phyloP scores from a whole-genome alignment of 1,140 invertebrate species.

The Camponotus vicinus region DNA sequence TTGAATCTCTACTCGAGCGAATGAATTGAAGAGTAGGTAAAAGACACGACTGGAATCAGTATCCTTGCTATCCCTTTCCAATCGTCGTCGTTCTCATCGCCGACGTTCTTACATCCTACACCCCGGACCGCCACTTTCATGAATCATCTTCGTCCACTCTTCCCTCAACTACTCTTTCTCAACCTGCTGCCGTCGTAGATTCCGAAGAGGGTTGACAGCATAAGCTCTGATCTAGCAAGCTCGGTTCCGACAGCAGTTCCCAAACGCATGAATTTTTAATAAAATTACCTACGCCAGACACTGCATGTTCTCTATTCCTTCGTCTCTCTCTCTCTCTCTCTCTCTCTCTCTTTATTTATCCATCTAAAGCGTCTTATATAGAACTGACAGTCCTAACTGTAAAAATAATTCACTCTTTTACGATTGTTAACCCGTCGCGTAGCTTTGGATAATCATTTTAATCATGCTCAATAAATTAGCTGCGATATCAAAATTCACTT shows the following conservation, averaged over 20 bases:
- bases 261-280: conserved; percentile 78
- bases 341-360: not conserved
- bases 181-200: conserved; percentile 56
- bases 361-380: not conserved
- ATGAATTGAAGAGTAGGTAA: not conserved
- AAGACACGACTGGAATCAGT: not conserved
- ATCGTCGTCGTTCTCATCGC: conserved; percentile 30
- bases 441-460: not conserved
- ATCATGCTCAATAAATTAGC: conserved; percentile 23
- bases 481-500: not conserved
- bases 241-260: conserved; percentile 72
- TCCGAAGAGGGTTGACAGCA: conserved; percentile 75
- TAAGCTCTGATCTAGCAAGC: conserved; percentile 66
- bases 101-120: conserved; percentile 49
- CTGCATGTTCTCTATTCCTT: conserved; percentile 26
- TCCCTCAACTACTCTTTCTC: not conserved
- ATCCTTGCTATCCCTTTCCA: not conserved
- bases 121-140: conserved; percentile 23
- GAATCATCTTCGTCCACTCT: conserved; percentile 52
- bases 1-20: not conserved
- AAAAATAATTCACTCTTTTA: not conserved
- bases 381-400: not conserved
- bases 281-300: conserved; percentile 72
- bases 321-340: too few species aligned
- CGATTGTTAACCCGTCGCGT: not conserved